phyloP scores from a whole-genome alignment of 2,888 invertebrate genomes.

The Lasius platythorax region DNA sequence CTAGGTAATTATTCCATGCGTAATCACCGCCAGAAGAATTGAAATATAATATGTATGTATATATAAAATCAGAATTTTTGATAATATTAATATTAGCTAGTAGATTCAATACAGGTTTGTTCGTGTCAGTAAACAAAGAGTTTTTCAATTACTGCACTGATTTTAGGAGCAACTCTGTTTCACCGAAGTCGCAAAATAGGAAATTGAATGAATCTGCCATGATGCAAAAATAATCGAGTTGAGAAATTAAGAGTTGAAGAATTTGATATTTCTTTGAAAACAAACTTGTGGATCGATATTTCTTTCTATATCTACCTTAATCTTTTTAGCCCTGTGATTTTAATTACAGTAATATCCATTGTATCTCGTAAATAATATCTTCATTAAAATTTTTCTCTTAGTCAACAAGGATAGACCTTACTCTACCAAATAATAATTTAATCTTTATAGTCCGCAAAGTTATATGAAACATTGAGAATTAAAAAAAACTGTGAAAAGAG shows the following conservation, averaged over 20 bases:
- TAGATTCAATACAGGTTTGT: background rate
- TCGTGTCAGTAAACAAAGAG: conserved; percentile 71
- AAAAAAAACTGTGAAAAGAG: conserved; percentile 1
- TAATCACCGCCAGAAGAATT: conserved; percentile 16
- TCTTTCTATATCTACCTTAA: background rate
- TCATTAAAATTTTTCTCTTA: background rate
- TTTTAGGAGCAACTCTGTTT: background rate
- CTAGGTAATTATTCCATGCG: conserved; percentile 24
- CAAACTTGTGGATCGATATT: background rate
- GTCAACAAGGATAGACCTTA: background rate
- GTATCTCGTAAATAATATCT: background rate
- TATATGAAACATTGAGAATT: background rate
- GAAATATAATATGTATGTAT: background rate
- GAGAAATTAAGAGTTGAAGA: background rate
- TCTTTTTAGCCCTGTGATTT: background rate
- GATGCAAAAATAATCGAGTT: background rate
- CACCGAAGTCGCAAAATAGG: background rate
- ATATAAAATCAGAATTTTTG: background rate
- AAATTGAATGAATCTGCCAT: background rate
- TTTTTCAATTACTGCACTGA: conserved; percentile 43
- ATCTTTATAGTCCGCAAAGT: background rate
- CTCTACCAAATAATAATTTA: background rate
- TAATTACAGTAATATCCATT: background rate
- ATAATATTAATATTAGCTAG: background rate
- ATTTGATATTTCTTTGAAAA: background rate